Conservation (phyloP, 2,113 vertebrate genomes). For the Zingel zingel region DNA sequence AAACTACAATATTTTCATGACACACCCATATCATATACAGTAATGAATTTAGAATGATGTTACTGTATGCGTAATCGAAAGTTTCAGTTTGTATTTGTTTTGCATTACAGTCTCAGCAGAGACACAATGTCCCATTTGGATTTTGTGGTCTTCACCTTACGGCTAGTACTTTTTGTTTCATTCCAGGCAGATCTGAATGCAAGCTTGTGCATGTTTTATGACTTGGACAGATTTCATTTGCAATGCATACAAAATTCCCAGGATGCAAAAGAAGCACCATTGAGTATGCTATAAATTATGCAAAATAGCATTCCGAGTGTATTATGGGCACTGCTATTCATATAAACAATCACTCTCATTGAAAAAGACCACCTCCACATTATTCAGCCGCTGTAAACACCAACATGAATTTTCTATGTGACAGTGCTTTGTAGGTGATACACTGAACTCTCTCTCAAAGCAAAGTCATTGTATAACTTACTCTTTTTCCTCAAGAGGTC, state of each 20-base stretch:
- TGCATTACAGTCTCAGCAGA: not conserved
- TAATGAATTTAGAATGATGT: slow-evolving; percentile 3
- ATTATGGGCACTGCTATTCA: slow-evolving; percentile 55
- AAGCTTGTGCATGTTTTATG: slow-evolving; percentile 64
- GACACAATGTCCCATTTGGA: slow-evolving; percentile 10
- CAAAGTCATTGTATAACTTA: slow-evolving; percentile 47
- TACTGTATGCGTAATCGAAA: not conserved
- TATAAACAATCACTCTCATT: slow-evolving; percentile 34
- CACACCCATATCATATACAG: not conserved
- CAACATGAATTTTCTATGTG: slow-evolving; percentile 55
- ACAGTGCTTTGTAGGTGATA: slow-evolving; percentile 56
- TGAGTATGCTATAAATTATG: slow-evolving; percentile 73
- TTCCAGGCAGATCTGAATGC: slow-evolving; percentile 30
- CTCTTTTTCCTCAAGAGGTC: slow-evolving; percentile 55
- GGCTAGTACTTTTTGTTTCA: slow-evolving; percentile 30
- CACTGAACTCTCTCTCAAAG: slow-evolving; percentile 56
- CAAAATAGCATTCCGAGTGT: slow-evolving; percentile 54
- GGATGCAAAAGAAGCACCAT: slow-evolving; percentile 34
- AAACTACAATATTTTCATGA: not conserved
- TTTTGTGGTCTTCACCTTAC: slow-evolving; percentile 28
- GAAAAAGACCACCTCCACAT: slow-evolving; percentile 30
- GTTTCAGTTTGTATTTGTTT: not conserved
- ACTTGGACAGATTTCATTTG: slow-evolving; percentile 52
- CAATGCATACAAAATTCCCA: slow-evolving; percentile 56
- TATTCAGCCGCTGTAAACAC: slow-evolving; percentile 38